Conservation (phyloP, 2,113 vertebrate genomes). For the Engystomops pustulosus region DNA sequence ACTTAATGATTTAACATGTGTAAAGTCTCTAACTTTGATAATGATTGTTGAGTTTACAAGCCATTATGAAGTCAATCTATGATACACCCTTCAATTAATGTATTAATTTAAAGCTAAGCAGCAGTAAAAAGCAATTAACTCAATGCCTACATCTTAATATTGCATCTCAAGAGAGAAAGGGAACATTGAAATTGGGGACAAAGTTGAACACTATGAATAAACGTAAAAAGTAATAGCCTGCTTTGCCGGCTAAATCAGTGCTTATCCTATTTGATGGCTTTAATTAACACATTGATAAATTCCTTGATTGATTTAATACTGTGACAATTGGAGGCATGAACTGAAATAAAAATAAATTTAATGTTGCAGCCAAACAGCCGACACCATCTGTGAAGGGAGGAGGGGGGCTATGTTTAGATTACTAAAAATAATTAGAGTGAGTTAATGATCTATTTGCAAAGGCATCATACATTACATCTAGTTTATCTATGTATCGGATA, state of each 20-base stretch:
- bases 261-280: constrained; percentile 70
- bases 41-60: constrained; percentile 66
- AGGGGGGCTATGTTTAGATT: constrained; percentile 75
- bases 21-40: constrained; percentile 59
- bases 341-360: constrained; percentile 71
- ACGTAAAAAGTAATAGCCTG: constrained; percentile 61
- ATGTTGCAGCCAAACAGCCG: constrained; percentile 60
- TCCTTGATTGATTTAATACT: constrained; percentile 73
- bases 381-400: constrained; percentile 20
- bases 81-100: constrained; percentile 68
- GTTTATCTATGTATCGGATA: constrained; percentile 82
- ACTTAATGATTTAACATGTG: constrained; percentile 2
- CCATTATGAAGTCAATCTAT: constrained; percentile 66
- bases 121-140: constrained; percentile 75
- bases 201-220: constrained; percentile 61
- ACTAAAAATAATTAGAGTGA: constrained; percentile 75
- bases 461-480: constrained; percentile 84
- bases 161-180: constrained; percentile 61
- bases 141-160: constrained; percentile 63
- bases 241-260: constrained; percentile 62
- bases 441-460: constrained; percentile 90
- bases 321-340: constrained; percentile 68
- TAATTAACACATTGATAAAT: constrained; percentile 85
- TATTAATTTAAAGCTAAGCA: constrained; percentile 72
- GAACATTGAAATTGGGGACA: constrained; percentile 62